These are phyloP conservation scores for Ophion ventricosus DNA, from an alignment of 2,888 invertebrate genomes.

Conservation along the genomic window DNA sequence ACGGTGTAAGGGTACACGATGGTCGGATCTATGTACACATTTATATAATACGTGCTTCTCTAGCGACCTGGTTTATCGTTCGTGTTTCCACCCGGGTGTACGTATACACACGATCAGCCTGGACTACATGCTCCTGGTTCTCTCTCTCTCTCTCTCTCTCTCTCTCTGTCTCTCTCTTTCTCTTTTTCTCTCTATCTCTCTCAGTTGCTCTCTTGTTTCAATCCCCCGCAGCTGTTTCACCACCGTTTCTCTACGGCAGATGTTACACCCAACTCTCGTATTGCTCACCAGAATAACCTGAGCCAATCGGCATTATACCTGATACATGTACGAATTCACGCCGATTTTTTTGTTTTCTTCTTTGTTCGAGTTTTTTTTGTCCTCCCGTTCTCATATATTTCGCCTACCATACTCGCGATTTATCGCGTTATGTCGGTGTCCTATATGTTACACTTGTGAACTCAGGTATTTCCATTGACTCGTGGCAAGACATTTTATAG, in stretches of 20 bases:
- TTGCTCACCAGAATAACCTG: constrained; percentile 67
- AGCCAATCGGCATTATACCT: constrained; percentile 68
- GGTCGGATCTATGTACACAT: constrained; percentile 37
- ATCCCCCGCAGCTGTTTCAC: constrained; percentile 76
- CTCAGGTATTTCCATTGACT: constrained; percentile 12
- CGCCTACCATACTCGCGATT: constrained; percentile 36
- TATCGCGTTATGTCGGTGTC: constrained; percentile 12
- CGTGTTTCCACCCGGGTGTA: constrained; percentile 62
- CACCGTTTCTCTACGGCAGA: constrained; percentile 77
- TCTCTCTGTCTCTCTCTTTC: constrained; percentile 50
- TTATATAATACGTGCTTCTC: constrained; percentile 42
- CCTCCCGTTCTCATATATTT: constrained; percentile 24
- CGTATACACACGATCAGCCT: constrained; percentile 61
- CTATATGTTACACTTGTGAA: constrained; percentile 6
- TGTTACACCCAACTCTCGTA: constrained; percentile 74
- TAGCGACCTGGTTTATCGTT: constrained; percentile 68
- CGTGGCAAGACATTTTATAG: background rate
- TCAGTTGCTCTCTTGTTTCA: constrained; percentile 54
- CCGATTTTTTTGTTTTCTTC: constrained; percentile 51
- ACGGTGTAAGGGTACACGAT: constrained; percentile 13
- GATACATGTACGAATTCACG: constrained; percentile 57
- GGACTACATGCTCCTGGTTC: constrained; percentile 65
- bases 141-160: constrained; percentile 50
- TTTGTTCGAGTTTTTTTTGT: constrained; percentile 18
- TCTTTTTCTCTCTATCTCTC: constrained; percentile 52